phyloP scores from a whole-genome alignment of 2,797 vertebrate species.

The Amblyraja radiata region DNA sequence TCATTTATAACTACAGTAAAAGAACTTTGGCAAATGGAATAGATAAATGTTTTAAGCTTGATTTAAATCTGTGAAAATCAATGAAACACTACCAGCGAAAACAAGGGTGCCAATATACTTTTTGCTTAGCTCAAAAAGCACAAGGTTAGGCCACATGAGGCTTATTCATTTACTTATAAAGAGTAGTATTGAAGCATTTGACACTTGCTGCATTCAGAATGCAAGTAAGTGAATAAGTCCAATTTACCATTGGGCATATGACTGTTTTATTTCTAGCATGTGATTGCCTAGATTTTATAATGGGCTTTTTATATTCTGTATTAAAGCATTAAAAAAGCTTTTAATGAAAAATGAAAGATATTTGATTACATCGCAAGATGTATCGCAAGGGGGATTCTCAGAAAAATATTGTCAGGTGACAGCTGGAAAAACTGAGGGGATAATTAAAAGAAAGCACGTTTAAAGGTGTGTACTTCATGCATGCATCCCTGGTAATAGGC shows the following conservation, averaged over 20 bases:
- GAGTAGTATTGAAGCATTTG: slow-evolving; percentile 48
- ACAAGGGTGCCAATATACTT: slow-evolving; percentile 43
- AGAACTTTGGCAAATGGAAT: background rate
- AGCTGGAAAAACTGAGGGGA: background rate
- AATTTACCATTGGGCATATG: slow-evolving; percentile 49
- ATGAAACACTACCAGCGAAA: slow-evolving; percentile 3
- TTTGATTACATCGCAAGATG: slow-evolving; percentile 41
- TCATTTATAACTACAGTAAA: slow-evolving; percentile 30
- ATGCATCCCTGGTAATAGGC: background rate
- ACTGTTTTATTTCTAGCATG: slow-evolving; percentile 53
- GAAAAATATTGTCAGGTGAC: slow-evolving; percentile 24
- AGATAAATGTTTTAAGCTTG: slow-evolving; percentile 31
- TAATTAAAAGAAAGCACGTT: background rate
- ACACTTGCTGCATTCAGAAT: slow-evolving; percentile 42
- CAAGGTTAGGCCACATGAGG: slow-evolving; percentile 52
- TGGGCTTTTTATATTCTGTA: slow-evolving; percentile 50
- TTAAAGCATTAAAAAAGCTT: slow-evolving; percentile 39
- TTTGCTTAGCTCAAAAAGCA: slow-evolving; percentile 49
- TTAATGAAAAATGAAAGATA: slow-evolving; percentile 45
- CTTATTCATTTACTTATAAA: slow-evolving; percentile 50
- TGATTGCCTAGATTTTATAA: slow-evolving; percentile 45
- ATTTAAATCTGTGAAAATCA: slow-evolving; percentile 33
- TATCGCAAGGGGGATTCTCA: slow-evolving; percentile 46
- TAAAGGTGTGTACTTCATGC: background rate
- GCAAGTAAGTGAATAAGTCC: slow-evolving; percentile 42